Evolutionary conservation across 92 coral and sea anemone genomes (phyloP).

Genomic region (Scolanthus callimorphus): DNA sequence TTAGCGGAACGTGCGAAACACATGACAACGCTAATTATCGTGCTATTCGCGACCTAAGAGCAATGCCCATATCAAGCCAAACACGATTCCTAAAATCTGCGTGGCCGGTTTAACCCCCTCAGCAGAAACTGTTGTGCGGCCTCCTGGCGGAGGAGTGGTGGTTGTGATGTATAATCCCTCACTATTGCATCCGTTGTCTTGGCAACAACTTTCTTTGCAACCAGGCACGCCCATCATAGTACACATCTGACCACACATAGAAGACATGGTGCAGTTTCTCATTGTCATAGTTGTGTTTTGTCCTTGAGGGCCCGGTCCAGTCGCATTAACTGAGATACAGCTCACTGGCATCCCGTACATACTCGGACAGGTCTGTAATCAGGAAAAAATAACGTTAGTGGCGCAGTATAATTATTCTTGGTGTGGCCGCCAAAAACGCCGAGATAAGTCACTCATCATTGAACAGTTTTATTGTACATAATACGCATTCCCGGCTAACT

Average conservation of each 20-base stretch:
- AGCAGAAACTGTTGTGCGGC: neutral
- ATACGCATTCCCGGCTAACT: too few relatives aligned
- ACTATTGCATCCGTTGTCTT: neutral
- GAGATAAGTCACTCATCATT: too few relatives aligned
- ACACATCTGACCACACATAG: neutral
- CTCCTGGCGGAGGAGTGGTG: neutral
- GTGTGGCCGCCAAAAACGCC: too few relatives aligned
- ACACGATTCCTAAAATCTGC: too few relatives aligned
- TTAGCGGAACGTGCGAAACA: too few relatives aligned
- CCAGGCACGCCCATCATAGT: neutral
- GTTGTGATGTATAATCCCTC: neutral
- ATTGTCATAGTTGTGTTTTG: neutral
- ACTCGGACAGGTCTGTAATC: neutral
- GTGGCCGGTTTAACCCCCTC: too few relatives aligned
- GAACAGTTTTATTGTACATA: too few relatives aligned
- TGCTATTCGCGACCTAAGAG: too few relatives aligned
- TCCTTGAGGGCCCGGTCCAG: neutral
- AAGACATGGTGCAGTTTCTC: neutral
- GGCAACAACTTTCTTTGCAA: neutral
- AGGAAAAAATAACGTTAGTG: neutral
- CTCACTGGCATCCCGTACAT: neutral
- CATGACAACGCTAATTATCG: too few relatives aligned
- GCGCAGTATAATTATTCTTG: neutral
- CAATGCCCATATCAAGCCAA: too few relatives aligned
- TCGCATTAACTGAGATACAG: neutral